These are phyloP conservation scores for Erannis defoliaria DNA, from an alignment of 2,888 invertebrate genomes.

Conservation along the genomic window DNA sequence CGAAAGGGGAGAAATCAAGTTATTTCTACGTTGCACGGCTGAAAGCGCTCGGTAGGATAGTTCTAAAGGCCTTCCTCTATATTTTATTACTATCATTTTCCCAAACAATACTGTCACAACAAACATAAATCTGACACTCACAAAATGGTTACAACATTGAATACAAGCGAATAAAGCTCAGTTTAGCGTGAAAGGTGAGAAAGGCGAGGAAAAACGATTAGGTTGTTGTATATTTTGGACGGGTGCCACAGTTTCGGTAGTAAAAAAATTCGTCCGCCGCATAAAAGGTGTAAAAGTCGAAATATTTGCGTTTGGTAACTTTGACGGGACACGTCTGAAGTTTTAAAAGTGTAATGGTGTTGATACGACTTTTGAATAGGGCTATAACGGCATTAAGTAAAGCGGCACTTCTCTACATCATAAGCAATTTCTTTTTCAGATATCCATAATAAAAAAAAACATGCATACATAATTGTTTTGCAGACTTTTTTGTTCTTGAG, in stretches of 20 bases:
- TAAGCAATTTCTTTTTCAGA: background rate
- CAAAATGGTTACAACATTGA: constrained; percentile 39
- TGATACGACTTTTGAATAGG: constrained; percentile 28
- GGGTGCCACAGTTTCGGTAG: constrained; percentile 70
- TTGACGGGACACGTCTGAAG: constrained; percentile 41
- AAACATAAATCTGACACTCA: constrained; percentile 49
- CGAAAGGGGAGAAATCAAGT: constrained; percentile 50
- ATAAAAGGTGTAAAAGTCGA: constrained; percentile 73
- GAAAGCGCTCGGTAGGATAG: constrained; percentile 56
- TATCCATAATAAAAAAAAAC: too few relatives aligned
- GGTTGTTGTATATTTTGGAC: constrained; percentile 65
- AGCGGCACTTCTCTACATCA: background rate
- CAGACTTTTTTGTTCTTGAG: background rate
- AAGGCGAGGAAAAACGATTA: constrained; percentile 32
- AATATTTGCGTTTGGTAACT: constrained; percentile 72
- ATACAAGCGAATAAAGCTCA: constrained; percentile 46
- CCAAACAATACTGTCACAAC: constrained; percentile 70
- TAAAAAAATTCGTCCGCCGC: constrained; percentile 71
- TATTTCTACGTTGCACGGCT: constrained; percentile 42
- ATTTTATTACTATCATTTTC: constrained; percentile 79
- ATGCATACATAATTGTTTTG: too few relatives aligned
- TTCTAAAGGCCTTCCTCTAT: constrained; percentile 71
- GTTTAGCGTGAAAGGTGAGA: constrained; percentile 29
- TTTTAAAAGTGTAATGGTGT: constrained; percentile 25
- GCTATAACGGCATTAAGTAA: constrained; percentile 5